Conservation (phyloP, 1,140 invertebrate species). For the Caenorhabditis brenneri region DNA sequence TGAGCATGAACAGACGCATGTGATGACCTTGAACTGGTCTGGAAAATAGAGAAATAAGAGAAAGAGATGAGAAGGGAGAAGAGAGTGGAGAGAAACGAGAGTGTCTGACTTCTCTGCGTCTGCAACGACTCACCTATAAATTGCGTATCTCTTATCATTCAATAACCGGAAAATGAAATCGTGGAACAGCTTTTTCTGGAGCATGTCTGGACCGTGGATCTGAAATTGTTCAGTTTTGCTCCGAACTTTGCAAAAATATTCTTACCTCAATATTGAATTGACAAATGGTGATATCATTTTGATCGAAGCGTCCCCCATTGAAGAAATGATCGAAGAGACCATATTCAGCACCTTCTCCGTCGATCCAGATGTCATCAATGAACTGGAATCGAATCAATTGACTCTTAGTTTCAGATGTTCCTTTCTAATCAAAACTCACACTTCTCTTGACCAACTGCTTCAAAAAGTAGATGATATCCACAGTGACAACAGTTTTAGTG, state of each 20-base stretch:
- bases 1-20: conserved; percentile 25
- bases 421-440: conserved; percentile 5
- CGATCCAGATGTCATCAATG: conserved; percentile 35
- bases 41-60: background rate
- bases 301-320: conserved; percentile 4
- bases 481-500: conserved; percentile 2
- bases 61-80: no score
- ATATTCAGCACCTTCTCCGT: conserved; percentile 1
- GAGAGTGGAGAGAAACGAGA: no score
- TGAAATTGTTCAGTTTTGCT: background rate
- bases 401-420: no score
- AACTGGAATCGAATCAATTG: conserved; percentile 1
- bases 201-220: background rate
- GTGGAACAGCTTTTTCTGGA: conserved; percentile 20
- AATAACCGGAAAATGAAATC: conserved; percentile 20
- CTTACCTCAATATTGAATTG: conserved; percentile 27
- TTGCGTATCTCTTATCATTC: conserved; percentile 12
- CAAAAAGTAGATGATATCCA: conserved; percentile 33
- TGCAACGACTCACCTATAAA: conserved; percentile 5
- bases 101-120: no score
- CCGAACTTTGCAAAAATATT: no score
- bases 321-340: conserved; percentile 16
- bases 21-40: conserved; percentile 17
- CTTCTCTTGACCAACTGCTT: background rate
- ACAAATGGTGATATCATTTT: conserved; percentile 9